These are phyloP conservation scores for Diabrotica virgifera DNA, from an alignment of 1,140 invertebrate genomes.

Conservation along the genomic window DNA sequence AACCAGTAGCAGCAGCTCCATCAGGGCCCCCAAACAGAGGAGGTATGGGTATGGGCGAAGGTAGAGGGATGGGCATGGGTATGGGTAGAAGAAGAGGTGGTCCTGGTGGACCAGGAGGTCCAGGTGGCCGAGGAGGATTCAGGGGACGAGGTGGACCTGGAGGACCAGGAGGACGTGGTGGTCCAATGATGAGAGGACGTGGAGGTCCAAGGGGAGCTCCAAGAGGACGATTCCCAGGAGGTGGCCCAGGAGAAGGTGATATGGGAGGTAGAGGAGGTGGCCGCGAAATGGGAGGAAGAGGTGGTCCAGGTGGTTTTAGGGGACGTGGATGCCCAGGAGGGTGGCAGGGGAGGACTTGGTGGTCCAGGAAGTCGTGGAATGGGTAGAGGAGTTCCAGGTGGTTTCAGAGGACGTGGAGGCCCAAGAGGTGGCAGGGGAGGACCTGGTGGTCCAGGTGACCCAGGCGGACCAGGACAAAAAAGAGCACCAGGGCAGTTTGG, in stretches of 20 bases:
- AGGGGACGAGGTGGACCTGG: constrained; percentile 30
- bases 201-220: constrained; percentile 31
- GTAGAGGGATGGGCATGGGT: constrained; percentile 5
- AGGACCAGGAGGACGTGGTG: constrained; percentile 28
- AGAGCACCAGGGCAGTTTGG: constrained; percentile 26
- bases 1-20: constrained; percentile 4
- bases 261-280: constrained; percentile 25
- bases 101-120: constrained; percentile 20
- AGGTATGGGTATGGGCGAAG: too few relatives aligned
- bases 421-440: constrained; percentile 17
- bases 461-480: constrained; percentile 22
- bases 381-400: constrained; percentile 21
- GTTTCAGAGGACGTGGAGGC: constrained; percentile 17
- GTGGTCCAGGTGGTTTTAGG: constrained; percentile 28
- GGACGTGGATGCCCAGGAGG: not conserved
- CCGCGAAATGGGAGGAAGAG: constrained; percentile 26
- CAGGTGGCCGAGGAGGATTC: constrained; percentile 29
- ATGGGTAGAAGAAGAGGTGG: constrained; percentile 18
- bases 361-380: constrained; percentile 21
- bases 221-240: constrained; percentile 28
- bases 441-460: constrained; percentile 20
- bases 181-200: constrained; percentile 32
- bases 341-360: constrained; percentile 20
- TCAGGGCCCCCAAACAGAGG: constrained; percentile 11
- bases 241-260: constrained; percentile 24